A percentile compares a stretch with the other conserved stretches of the same genome.
Conservation (phyloP, 2,888 invertebrate genomes). For the Napeogenes inachia region DNA sequence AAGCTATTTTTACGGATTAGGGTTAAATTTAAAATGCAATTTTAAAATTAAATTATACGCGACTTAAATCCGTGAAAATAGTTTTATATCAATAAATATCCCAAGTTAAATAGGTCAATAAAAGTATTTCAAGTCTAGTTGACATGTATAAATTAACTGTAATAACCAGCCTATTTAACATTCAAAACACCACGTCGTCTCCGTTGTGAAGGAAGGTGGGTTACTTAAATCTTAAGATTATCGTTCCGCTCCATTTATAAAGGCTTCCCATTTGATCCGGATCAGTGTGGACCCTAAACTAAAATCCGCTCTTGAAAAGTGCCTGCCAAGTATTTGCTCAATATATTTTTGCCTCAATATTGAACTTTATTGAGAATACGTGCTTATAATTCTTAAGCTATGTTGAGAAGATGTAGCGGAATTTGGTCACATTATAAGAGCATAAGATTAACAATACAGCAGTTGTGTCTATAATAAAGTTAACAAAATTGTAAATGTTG, state of each 20-base stretch:
- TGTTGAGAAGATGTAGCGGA: no score
- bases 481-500: no score
- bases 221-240: slow-evolving; percentile 41
- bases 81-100: no score
- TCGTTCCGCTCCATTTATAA: slow-evolving; percentile 39
- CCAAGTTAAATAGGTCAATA: no score
- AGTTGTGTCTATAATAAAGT: no score
- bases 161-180: slow-evolving; percentile 26
- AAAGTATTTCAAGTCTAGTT: neutral
- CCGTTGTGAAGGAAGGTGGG: slow-evolving; percentile 32
- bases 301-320: slow-evolving; percentile 17
- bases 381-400: slow-evolving; percentile 35
- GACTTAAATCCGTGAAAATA: no score
- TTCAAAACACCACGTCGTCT: slow-evolving; percentile 26
- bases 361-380: slow-evolving; percentile 40
- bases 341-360: slow-evolving; percentile 5
- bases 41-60: no score
- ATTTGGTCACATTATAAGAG: no score
- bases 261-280: slow-evolving; percentile 32
- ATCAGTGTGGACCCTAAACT: slow-evolving; percentile 26
- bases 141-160: neutral
- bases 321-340: slow-evolving; percentile 15
- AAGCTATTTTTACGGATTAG: no score
- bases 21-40: no score
- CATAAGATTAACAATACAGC: no score